These are phyloP conservation scores for Hepsetus odoe DNA, from an alignment of 2,113 vertebrate species.

Conservation along the genomic window DNA sequence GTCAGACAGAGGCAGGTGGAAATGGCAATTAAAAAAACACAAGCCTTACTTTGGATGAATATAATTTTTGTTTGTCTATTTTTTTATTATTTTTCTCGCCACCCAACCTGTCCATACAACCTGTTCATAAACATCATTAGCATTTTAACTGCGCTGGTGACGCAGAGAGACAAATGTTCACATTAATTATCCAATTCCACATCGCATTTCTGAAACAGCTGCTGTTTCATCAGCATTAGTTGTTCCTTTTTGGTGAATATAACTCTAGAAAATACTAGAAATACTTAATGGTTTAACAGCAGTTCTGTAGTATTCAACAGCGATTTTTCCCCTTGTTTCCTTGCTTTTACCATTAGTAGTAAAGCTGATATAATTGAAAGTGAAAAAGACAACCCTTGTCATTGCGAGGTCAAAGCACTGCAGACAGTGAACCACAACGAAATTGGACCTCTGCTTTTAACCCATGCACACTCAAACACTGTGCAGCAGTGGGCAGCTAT, in stretches of 20 bases:
- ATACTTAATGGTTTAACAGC: not conserved
- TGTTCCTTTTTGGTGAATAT: not conserved
- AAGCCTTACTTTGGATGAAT: not conserved
- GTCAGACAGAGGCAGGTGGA: slow-evolving; percentile 9
- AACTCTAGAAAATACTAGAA: not conserved
- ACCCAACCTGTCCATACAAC: not conserved
- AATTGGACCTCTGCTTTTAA: no score
- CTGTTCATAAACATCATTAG: slow-evolving; percentile 1
- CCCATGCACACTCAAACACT: no score
- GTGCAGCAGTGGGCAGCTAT: no score
- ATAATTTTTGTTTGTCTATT: not conserved
- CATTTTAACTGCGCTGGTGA: slow-evolving; percentile 17
- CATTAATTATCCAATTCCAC: slow-evolving; percentile 10
- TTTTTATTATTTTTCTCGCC: not conserved
- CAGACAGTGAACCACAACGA: no score
- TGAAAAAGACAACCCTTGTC: no score
- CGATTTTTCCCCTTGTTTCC: not conserved
- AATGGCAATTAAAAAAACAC: not conserved
- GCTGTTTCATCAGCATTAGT: slow-evolving; percentile 12
- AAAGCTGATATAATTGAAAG: no score
- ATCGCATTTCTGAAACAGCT: slow-evolving; percentile 5
- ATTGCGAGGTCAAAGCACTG: no score
- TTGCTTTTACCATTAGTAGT: no score
- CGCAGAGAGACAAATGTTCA: slow-evolving; percentile 9
- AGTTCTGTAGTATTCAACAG: not conserved